Percentiles rank a stretch among this genome's conserved stretches.
These are phyloP conservation scores for Laticauda colubrina DNA, from an alignment of 2,113 vertebrate genomes.

Conservation along the genomic window DNA sequence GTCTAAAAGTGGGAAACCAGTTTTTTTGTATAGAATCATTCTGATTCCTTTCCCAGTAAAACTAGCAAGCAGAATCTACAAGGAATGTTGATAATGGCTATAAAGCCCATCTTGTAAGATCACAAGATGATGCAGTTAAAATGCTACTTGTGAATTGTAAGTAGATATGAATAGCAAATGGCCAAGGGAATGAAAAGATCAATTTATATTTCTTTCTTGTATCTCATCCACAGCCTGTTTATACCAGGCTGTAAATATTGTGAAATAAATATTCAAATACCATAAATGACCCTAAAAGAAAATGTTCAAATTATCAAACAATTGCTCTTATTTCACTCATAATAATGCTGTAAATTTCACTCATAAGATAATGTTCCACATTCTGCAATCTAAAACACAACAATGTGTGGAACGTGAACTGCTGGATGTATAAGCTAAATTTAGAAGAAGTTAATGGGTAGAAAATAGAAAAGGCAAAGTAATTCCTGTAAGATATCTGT, in stretches of 20 bases:
- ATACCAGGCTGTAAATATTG: background rate
- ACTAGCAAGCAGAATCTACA: background rate
- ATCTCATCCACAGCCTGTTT: background rate
- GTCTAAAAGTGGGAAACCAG: background rate
- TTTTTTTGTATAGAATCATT: background rate
- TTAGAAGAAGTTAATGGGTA: background rate
- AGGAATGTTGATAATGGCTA: background rate
- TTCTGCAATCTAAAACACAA: background rate
- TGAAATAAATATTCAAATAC: background rate
- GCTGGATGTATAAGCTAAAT: background rate
- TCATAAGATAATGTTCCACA: background rate
- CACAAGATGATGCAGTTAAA: background rate
- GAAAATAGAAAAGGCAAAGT: background rate
- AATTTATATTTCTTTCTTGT: background rate
- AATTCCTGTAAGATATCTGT: background rate
- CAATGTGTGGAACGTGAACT: background rate
- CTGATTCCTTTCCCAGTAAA: background rate
- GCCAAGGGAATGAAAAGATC: background rate
- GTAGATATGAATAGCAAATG: background rate
- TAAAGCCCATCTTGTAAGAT: background rate
- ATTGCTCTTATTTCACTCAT: background rate
- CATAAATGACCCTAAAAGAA: background rate
- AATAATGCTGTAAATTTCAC: background rate
- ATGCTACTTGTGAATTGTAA: background rate
- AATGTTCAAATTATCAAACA: background rate